Evolutionary conservation across 2,888 invertebrate genomes (phyloP).

Genomic region (Palloptera scutellata): DNA sequence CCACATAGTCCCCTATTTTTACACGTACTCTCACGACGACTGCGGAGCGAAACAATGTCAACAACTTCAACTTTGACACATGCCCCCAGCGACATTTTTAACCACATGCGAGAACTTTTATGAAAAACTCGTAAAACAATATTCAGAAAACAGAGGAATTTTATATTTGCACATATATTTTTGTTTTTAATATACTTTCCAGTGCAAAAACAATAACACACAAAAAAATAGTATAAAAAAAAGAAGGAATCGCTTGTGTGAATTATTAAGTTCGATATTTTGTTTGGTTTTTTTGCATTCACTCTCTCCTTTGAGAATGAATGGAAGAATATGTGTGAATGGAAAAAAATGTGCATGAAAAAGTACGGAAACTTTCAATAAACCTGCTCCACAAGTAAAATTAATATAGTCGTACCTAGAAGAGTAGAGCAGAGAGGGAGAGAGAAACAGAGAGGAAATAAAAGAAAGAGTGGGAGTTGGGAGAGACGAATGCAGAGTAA

Average conservation of each 20-base stretch:
- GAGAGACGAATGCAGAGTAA: too few relatives aligned
- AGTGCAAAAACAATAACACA: too few relatives aligned
- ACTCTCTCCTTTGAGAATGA: not conserved
- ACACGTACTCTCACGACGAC: not conserved
- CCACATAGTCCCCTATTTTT: not conserved
- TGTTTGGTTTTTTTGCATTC: not conserved
- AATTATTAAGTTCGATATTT: slow-evolving; percentile 12
- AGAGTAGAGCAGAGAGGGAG: too few relatives aligned
- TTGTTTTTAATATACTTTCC: not conserved
- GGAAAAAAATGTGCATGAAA: not conserved
- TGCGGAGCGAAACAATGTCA: not conserved
- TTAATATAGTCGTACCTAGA: too few relatives aligned
- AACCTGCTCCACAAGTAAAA: slow-evolving; percentile 6
- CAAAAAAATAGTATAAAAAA: too few relatives aligned
- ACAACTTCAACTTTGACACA: slow-evolving; percentile 3
- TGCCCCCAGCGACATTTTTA: slow-evolving; percentile 3
- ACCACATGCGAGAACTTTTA: not conserved
- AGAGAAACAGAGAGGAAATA: too few relatives aligned
- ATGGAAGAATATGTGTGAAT: not conserved
- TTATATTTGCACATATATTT: not conserved
- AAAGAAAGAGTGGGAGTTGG: too few relatives aligned
- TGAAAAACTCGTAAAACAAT: not conserved
- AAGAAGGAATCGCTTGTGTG: not conserved
- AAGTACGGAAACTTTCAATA: slow-evolving; percentile 15
- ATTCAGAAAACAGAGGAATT: not conserved